Conservation (phyloP, 2,797 vertebrate genomes). For the Acanthornis magna region DNA sequence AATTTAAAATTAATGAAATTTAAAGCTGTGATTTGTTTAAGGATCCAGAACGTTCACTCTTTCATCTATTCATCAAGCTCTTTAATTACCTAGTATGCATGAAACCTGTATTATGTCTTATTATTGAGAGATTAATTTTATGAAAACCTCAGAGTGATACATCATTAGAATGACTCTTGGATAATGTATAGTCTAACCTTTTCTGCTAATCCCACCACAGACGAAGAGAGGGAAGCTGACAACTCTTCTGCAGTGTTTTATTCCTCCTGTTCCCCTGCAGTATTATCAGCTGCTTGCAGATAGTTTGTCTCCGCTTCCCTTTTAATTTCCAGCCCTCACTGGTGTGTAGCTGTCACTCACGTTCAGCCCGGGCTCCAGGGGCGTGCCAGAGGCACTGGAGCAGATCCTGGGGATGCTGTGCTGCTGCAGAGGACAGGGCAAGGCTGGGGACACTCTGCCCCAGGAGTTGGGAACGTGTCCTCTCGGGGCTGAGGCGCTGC, state of each 20-base stretch:
- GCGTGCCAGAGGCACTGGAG: background rate
- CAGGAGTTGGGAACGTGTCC: fast-evolving
- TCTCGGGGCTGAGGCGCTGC: background rate
- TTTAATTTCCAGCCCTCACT: background rate
- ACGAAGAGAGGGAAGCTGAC: conserved; percentile 11
- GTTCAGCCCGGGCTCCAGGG: background rate
- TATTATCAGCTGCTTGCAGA: conserved; percentile 22
- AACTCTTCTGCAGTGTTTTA: conserved; percentile 5
- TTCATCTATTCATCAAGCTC: conserved; percentile 65
- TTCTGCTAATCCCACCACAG: conserved; percentile 47
- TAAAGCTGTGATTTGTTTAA: conserved; percentile 67
- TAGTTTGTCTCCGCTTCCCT: background rate
- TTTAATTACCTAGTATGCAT: conserved; percentile 59
- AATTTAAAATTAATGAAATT: conserved; percentile 71
- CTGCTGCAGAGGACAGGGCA: background rate
- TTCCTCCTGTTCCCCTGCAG: background rate
- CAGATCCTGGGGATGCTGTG: background rate
- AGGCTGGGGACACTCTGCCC: background rate
- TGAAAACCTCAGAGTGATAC: conserved; percentile 54
- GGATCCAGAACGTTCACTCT: conserved; percentile 58
- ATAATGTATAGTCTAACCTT: conserved; percentile 60
- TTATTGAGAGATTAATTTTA: conserved; percentile 70
- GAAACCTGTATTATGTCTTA: conserved; percentile 68
- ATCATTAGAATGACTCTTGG: conserved; percentile 57
- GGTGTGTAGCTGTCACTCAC: background rate